Evolutionary conservation across 2,113 vertebrate species (phyloP).

Genomic region (Pelecanoides urinatrix): DNA sequence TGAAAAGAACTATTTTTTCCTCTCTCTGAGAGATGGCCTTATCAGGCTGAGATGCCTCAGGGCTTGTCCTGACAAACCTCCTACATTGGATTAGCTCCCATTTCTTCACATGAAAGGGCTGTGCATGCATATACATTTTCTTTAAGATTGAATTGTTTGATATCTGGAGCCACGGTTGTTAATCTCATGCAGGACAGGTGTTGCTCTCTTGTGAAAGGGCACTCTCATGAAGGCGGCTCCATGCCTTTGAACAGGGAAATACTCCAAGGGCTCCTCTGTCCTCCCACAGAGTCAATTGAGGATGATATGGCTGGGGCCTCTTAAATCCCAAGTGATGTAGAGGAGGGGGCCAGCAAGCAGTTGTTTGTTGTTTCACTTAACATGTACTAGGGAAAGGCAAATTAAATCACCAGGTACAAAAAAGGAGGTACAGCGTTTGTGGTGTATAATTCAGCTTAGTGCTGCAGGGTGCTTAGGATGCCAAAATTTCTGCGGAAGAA

Average conservation of each 20-base stretch:
- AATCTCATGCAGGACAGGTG: not conserved
- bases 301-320: not conserved
- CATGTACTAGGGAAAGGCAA: not conserved
- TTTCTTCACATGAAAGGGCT: constrained; percentile 5
- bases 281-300: not conserved
- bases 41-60: constrained; percentile 15
- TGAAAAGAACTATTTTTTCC: not conserved
- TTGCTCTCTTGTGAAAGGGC: not conserved
- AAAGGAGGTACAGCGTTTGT: not conserved
- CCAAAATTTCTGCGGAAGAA: not conserved
- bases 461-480: not conserved
- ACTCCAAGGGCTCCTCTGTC: not conserved
- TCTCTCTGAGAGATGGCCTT: not conserved
- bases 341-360: not conserved
- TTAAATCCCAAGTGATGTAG: not conserved
- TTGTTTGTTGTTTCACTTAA: not conserved
- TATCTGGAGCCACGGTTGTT: not conserved
- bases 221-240: not conserved
- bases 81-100: constrained; percentile 18
- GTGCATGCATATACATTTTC: not conserved
- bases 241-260: not conserved
- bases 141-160: constrained; percentile 1
- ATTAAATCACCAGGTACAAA: not conserved
- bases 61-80: constrained; percentile 12
- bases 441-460: not conserved